phyloP scores from a whole-genome alignment of 2,797 vertebrate species.

The Poecile montanus region DNA sequence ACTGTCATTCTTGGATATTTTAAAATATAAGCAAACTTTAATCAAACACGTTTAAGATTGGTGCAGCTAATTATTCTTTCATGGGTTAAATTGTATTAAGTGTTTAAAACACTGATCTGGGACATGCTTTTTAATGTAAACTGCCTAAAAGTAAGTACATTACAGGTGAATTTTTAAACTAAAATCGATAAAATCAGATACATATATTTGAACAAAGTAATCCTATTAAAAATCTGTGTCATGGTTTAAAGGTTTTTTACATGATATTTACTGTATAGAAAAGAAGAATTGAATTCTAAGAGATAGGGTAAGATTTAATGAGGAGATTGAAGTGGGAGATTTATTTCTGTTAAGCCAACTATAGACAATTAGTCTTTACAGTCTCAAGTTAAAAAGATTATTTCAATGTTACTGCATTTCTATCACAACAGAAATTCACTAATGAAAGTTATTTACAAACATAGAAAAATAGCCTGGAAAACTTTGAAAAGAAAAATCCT shows the following conservation, averaged over 20 bases:
- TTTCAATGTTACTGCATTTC: not conserved
- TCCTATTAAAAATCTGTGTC: not conserved
- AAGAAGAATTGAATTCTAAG: not conserved
- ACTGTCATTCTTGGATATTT: not conserved
- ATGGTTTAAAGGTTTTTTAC: not conserved
- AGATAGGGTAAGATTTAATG: constrained; percentile 50
- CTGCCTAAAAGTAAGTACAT: not conserved
- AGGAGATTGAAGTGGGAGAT: constrained; percentile 41
- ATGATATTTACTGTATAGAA: not conserved
- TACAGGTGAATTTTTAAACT: not conserved
- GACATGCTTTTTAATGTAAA: not conserved
- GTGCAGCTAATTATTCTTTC: not conserved
- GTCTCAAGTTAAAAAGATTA: constrained; percentile 57
- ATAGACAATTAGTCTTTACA: constrained; percentile 47
- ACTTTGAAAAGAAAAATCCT: not conserved
- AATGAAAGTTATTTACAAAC: not conserved
- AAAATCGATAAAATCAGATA: not conserved
- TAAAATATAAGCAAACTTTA: not conserved
- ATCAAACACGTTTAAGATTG: not conserved
- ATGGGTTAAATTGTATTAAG: not conserved
- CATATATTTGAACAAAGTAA: not conserved
- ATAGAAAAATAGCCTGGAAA: not conserved
- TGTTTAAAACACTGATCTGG: not conserved
- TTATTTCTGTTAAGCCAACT: constrained; percentile 56
- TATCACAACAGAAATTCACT: not conserved